Evolutionary conservation across 2,888 invertebrate species (phyloP), one percentile per base, ranked within the genome.

Genomic region (Agrilus cyanescens): DNA sequence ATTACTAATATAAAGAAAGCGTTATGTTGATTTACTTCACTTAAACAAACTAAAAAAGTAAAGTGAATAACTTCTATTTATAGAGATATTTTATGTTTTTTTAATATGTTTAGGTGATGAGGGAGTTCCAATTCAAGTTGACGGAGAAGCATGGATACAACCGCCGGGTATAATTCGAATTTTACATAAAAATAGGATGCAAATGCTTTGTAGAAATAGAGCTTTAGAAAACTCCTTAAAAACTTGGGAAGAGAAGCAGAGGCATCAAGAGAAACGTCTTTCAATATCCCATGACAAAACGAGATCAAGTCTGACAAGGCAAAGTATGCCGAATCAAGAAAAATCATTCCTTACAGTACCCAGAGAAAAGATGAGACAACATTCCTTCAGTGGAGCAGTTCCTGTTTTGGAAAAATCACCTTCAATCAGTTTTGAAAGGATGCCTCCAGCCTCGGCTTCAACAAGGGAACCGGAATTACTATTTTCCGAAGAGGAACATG

Each of bases 61-160:
- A n/a, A n/a, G n/a, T n/a, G n/a, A n/a, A n/a, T n/a, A n/a, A n/a
- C n/a, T n/a, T n/a, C n/a, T n/a, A n/a, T n/a, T n/a, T n/a, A n/a
- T n/a, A n/a, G n/a, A n/a, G n/a, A n/a, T n/a, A n/a, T n/a, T n/a
- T n/a, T n/a, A 7, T 20, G 6, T 20, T 20, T 20, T 20, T 7
- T 20, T 20, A n/a, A 6, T 20, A 20, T 37, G 39, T 41, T 18
- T 46, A 71, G 74, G 88, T 13, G 85, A 87, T 37, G 94, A 81
- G 68, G 87, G 91, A 39, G 90, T 95, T 13, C 95, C 95, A 1
- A 88, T 95, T 40, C 90, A 89, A 70, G 95, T 95, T 32, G 96
- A 97, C 61, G 97, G 96, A 0, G 97, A 97, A 67, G 95, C 96
- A 2, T 96, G 96, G 96, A 75, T 95, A 32, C 96, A 96, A 65